Conservation (phyloP, 2,888 invertebrate species). For the Temnothorax unifasciatus region DNA sequence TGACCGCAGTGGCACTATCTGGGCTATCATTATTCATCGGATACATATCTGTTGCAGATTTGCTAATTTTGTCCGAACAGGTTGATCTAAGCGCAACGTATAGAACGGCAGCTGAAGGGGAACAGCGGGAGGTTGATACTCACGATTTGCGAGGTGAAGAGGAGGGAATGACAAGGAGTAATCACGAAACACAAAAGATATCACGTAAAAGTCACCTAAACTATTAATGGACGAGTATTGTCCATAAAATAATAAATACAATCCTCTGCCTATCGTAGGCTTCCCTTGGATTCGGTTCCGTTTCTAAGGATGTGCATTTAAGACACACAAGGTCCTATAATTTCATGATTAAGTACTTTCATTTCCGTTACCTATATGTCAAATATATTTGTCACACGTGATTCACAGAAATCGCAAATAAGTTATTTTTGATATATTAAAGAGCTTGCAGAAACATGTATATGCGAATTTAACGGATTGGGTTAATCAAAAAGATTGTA, state of each 20-base stretch:
- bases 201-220: conserved; percentile 8
- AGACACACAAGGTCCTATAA: not conserved
- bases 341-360: not conserved
- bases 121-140: not conserved
- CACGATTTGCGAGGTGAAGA: not conserved
- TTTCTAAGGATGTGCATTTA: not conserved
- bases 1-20: conserved; percentile 80
- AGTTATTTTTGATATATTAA: no score
- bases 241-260: not conserved
- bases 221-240: not conserved
- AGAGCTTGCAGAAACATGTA: not conserved
- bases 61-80: conserved; percentile 75
- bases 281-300: not conserved
- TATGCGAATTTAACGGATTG: not conserved
- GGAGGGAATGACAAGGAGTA: not conserved
- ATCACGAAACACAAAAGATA: not conserved
- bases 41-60: conserved; percentile 80
- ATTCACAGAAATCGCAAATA: not conserved
- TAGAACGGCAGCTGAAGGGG: not conserved
- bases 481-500: conserved; percentile 5
- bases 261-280: not conserved
- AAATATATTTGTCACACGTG: not conserved
- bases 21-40: conserved; percentile 78
- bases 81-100: conserved; percentile 42
- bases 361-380: not conserved